These are phyloP conservation scores for Euthynnus affinis DNA, from an alignment of 2,797 vertebrate genomes.

Conservation along the genomic window DNA sequence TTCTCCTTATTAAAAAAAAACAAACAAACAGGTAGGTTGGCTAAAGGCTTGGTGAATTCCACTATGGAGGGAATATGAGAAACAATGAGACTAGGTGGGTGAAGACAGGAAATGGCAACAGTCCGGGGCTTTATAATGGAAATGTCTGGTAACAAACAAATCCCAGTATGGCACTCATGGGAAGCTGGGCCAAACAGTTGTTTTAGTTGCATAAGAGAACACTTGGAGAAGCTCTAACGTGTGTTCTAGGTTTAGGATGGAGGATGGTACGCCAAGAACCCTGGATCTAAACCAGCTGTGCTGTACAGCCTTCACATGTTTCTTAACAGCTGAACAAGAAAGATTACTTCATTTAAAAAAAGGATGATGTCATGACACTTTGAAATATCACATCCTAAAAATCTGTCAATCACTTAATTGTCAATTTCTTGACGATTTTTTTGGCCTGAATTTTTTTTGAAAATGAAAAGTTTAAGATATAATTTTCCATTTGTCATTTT, in stretches of 20 bases:
- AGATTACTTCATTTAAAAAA: too few relatives aligned
- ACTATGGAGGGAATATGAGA: neutral
- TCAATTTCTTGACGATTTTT: too few relatives aligned
- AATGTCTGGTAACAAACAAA: neutral
- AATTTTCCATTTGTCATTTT: too few relatives aligned
- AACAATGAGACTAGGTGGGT: neutral
- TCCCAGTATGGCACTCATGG: neutral
- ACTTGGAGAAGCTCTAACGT: neutral
- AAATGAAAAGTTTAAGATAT: too few relatives aligned
- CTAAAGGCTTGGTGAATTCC: constrained; percentile 13
- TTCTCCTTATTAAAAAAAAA: too few relatives aligned
- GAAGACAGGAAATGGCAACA: neutral
- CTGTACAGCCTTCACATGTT: neutral
- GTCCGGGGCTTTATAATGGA: neutral
- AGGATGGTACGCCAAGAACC: constrained; percentile 6
- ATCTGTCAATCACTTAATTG: too few relatives aligned
- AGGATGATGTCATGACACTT: too few relatives aligned
- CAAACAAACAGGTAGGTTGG: neutral
- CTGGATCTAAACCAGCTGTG: constrained; percentile 20
- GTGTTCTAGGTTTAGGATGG: neutral
- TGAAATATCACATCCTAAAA: too few relatives aligned
- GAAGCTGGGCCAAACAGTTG: neutral
- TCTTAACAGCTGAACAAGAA: too few relatives aligned
- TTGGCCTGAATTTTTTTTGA: too few relatives aligned
- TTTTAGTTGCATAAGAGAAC: neutral